Evolutionary conservation across 1,140 invertebrate species (phyloP), one percentile per base, ranked within the genome.

Genomic region (Dryas iulia): DNA sequence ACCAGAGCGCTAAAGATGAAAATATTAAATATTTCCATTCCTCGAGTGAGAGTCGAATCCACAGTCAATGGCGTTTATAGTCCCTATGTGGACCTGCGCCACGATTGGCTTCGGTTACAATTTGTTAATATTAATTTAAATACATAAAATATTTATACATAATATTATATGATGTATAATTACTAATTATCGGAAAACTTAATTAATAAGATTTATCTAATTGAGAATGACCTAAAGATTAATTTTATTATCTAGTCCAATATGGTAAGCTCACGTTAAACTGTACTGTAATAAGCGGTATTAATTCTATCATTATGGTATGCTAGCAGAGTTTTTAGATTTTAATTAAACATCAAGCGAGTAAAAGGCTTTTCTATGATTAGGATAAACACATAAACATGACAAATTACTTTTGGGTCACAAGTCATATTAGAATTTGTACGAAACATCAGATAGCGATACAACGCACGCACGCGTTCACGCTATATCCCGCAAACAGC

Each of bases 361-460:
- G 4, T 1, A 35, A 12, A 12, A 24, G 24, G 5, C 14, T 58
- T 52, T 47, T 47, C 4, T 25, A 21, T 35, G 23, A n/a, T n/a
- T 26, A 26, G 25, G n/a, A 25, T n/a, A 61, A 26, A 26, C 14
- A 61, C 23, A 39, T n/a, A 35, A 31, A 59, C 33, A 60, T 60
- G 33, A 60, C 59, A 26, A 26, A 2, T 8, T 25, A 47, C 23
- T 14, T 61, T 61, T 47, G n/a, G 1, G 6, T 35, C n/a, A n/a
- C n/a, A n/a, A n/a, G n/a, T n/a, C 14, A 6, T 12, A 35, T n/a
- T n/a, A 35, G 3, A 35, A 35, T 35, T 35, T 35, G n/a, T 6
- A 35, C n/a, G n/a, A n/a, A n/a, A n/a, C 4, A 35, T 4, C 12
- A n/a, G 2, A 35, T 35, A 35, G 33, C 33, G 4, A 14, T 6